phyloP scores from a whole-genome alignment of 2,113 vertebrate genomes.

The Odobenus rosmarus region DNA sequence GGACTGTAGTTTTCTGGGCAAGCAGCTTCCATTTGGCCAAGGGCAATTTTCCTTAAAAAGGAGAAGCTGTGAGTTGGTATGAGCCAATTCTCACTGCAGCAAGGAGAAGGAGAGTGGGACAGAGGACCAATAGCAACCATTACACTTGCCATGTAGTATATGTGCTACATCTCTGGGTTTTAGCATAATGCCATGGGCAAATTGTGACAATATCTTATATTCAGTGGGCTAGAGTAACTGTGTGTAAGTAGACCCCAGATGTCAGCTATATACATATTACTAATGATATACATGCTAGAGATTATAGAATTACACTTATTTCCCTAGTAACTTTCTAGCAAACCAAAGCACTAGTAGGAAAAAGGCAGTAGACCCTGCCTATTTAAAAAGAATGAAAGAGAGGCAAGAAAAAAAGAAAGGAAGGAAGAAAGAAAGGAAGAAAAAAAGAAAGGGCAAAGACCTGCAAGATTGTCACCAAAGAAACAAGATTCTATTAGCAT shows the following conservation, averaged over 20 bases:
- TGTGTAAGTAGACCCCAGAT: background rate
- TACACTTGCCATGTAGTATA: background rate
- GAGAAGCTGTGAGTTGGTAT: background rate
- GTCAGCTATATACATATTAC: background rate
- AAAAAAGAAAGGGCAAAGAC: background rate
- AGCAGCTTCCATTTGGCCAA: background rate
- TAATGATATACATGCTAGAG: background rate
- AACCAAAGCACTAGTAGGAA: background rate
- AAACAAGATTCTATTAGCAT: background rate
- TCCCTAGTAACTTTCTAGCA: background rate
- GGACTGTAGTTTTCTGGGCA: background rate
- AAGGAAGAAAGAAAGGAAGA: background rate
- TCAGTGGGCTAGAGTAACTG: background rate
- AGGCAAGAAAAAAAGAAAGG: background rate
- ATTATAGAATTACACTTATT: background rate
- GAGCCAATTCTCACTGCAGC: background rate
- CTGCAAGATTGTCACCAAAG: background rate
- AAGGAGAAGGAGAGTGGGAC: fast-evolving
- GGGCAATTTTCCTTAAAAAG: background rate
- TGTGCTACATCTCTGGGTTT: background rate
- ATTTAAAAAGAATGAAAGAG: background rate
- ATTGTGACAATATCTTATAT: background rate
- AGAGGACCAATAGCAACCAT: background rate
- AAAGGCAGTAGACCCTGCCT: background rate
- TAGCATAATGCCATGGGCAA: background rate